Evolutionary conservation across 2,888 invertebrate genomes (phyloP), one percentile per base, ranked within the genome.

Genomic region (Latheticus oryzae): DNA sequence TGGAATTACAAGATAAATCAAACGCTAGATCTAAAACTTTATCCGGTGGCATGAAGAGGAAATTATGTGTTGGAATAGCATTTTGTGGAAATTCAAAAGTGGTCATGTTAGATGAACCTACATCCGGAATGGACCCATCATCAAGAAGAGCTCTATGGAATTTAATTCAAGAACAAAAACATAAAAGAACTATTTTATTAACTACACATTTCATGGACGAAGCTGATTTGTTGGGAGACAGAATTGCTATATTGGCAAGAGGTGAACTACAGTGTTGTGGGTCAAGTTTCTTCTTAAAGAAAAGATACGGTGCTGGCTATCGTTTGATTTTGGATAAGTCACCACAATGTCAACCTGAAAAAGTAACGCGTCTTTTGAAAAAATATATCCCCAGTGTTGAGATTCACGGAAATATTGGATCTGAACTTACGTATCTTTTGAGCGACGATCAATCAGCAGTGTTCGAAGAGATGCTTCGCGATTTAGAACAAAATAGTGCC

Each of bases 171-270:
- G 80, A 80, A 62, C 86, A 90, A 68, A 89, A 91, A 70, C 79
- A 80, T 64, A 84, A 84, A 81, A 84, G 93, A n/a, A 91, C 94
- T 0, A 84, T 95, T 72, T 82, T 95, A 30, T 79, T 95, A 55
- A 89, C 93, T 0, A 93, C 92, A 0, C 92, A 95, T 76, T 93
- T 91, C 74, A 94, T 94, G 93, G 94, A 94, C 70, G 94, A 95
- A 78, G 94, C 94, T 1, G 94, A 95, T 77, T 82, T 90, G 28
- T 81, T 94, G 1, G 94, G 93, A 0, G 94, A 94, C 78, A 83
- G 93, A 28, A 91, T 94, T 63, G 93, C 92, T 4, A 93, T 95
- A 54, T 91, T 95, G 91, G 87, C 91, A 1, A 85, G 86, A 35
- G 94, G 94, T 0, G 83, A 85, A 23, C 79, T 94, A 26, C 88